These are phyloP conservation scores for Myxocyprinus asiaticus DNA, from an alignment of 2,113 vertebrate genomes.

Conservation along the genomic window DNA sequence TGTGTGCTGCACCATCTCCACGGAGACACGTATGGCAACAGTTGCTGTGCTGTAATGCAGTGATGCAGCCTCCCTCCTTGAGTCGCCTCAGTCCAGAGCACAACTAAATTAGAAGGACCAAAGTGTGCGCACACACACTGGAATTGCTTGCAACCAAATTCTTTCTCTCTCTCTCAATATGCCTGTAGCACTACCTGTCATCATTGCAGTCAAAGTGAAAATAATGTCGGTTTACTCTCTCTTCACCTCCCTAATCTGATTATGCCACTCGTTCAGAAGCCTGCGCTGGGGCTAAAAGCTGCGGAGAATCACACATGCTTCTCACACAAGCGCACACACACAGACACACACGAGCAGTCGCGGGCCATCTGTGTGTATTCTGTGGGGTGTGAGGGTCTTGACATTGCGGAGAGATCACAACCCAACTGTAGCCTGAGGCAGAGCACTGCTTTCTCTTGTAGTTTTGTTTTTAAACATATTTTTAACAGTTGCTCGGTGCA, in stretches of 20 bases:
- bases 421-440: slow-evolving; percentile 36
- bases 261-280: slow-evolving; percentile 55
- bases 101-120: slow-evolving; percentile 38
- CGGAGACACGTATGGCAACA: slow-evolving; percentile 48
- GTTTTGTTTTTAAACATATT: slow-evolving; percentile 18
- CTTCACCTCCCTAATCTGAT: slow-evolving; percentile 57
- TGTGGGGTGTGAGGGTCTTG: slow-evolving; percentile 47
- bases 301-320: slow-evolving; percentile 18
- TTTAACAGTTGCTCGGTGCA: neutral
- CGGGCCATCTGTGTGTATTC: slow-evolving; percentile 55
- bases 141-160: neutral
- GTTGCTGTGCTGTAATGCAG: slow-evolving; percentile 51
- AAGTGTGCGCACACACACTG: neutral
- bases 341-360: slow-evolving; percentile 16
- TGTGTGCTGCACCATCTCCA: slow-evolving; percentile 48
- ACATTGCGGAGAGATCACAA: slow-evolving; percentile 46
- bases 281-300: slow-evolving; percentile 37
- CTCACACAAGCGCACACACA: neutral
- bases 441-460: neutral
- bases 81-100: slow-evolving; percentile 45
- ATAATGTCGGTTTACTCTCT: slow-evolving; percentile 50
- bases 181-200: slow-evolving; percentile 45
- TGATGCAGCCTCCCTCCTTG: slow-evolving; percentile 30
- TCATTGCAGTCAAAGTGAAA: slow-evolving; percentile 50
- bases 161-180: slow-evolving; percentile 8